phyloP scores from a whole-genome alignment of 2,113 vertebrate species.

The Natator depressus region DNA sequence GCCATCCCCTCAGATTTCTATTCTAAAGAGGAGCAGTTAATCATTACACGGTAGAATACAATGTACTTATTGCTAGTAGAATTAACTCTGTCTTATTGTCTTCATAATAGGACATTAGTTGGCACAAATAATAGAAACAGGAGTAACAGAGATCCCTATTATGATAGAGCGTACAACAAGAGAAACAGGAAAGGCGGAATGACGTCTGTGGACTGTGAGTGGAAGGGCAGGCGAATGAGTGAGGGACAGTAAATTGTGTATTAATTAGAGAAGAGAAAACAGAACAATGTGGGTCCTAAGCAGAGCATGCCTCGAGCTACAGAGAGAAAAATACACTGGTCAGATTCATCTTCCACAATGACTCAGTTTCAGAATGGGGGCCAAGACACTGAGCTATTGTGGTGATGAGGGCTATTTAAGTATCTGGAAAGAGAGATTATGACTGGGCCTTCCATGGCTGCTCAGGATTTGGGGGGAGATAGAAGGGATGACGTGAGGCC shows the following conservation, averaged over 20 bases:
- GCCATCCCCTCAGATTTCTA: neutral
- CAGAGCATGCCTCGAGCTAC: neutral
- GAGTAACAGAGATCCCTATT: neutral
- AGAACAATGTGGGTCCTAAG: neutral
- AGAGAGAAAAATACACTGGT: neutral
- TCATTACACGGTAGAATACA: neutral
- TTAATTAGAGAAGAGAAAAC: constrained; percentile 1
- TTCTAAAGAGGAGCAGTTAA: neutral
- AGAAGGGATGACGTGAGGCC: neutral
- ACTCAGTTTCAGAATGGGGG: neutral
- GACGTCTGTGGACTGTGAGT: neutral
- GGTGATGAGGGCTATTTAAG: neutral
- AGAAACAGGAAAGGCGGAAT: constrained; percentile 4
- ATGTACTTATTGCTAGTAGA: neutral
- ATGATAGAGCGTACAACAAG: neutral
- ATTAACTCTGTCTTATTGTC: neutral
- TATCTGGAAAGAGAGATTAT: neutral
- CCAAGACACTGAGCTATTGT: neutral
- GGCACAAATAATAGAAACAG: neutral
- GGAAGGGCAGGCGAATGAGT: neutral
- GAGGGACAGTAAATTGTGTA: neutral
- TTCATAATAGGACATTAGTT: neutral
- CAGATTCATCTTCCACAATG: neutral
- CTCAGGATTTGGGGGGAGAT: neutral
- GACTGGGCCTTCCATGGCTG: neutral